phyloP scores from a whole-genome alignment of 2,888 invertebrate species.

The Ceratothoa steindachneri region DNA sequence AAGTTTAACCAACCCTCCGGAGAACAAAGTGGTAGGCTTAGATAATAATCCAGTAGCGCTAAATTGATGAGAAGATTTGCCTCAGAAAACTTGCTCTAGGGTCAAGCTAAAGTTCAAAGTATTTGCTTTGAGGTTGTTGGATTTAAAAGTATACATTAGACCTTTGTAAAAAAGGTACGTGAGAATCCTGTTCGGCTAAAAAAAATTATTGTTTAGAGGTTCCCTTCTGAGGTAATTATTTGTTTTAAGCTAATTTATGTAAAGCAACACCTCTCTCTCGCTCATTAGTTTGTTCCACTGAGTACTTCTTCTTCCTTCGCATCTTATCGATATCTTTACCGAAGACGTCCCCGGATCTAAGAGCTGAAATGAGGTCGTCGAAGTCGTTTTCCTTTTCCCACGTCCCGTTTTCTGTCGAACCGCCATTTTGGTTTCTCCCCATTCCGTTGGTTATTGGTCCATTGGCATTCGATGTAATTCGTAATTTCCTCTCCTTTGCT shows the following conservation, averaged over 20 bases:
- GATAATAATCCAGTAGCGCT: too few relatives aligned
- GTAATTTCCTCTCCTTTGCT: constrained; percentile 19
- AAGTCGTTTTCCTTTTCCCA: constrained; percentile 72
- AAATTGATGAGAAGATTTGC: too few relatives aligned
- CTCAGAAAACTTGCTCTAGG: too few relatives aligned
- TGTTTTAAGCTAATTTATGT: not conserved
- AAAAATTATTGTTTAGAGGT: too few relatives aligned
- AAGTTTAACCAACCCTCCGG: too few relatives aligned
- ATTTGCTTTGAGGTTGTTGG: too few relatives aligned
- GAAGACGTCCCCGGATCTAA: constrained; percentile 90
- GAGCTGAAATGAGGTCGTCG: constrained; percentile 89
- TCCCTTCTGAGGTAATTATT: too few relatives aligned
- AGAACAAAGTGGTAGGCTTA: too few relatives aligned
- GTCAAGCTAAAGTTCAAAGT: too few relatives aligned
- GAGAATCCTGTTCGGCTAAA: too few relatives aligned
- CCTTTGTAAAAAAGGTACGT: too few relatives aligned
- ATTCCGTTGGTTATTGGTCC: constrained; percentile 8
- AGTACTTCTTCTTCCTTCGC: constrained; percentile 60
- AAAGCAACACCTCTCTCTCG: constrained; percentile 14
- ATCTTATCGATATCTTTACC: constrained; percentile 94
- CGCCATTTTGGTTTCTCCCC: constrained; percentile 21
- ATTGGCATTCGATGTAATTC: constrained; percentile 11
- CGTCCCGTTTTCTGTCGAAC: constrained; percentile 52
- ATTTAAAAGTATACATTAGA: too few relatives aligned
- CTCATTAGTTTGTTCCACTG: constrained; percentile 6